Evolutionary conservation across 2,113 vertebrate genomes (phyloP).

Genomic region (Calonectris borealis): DNA sequence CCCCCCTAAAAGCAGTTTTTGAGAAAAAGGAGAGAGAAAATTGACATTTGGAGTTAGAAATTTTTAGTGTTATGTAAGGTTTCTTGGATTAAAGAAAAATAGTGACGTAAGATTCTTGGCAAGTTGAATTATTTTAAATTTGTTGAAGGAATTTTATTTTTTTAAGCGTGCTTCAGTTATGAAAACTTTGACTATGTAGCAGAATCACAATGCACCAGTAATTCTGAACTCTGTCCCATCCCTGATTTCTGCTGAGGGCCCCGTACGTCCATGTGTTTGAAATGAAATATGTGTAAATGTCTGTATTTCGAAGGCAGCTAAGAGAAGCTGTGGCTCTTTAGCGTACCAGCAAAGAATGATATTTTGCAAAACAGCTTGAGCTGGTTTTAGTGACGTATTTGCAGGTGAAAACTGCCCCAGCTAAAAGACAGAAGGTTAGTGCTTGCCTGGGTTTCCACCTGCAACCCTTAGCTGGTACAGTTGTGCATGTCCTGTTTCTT

Average conservation of each 20-base stretch:
- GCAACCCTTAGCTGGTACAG: background rate
- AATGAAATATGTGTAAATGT: background rate
- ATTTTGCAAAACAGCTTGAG: background rate
- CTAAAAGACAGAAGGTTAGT: background rate
- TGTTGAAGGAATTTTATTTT: slow-evolving; percentile 13
- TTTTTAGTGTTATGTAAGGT: slow-evolving; percentile 28
- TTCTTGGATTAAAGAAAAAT: slow-evolving; percentile 56
- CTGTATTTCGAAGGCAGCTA: background rate
- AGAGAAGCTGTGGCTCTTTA: background rate
- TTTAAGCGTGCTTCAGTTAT: slow-evolving; percentile 21
- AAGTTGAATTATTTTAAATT: slow-evolving; percentile 55
- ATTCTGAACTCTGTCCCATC: slow-evolving; percentile 14
- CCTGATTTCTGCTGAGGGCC: background rate
- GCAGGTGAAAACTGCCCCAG: background rate
- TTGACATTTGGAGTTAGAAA: slow-evolving; percentile 19
- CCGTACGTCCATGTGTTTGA: background rate
- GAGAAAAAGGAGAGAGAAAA: background rate
- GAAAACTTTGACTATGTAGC: slow-evolving; percentile 41
- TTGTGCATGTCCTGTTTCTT: background rate
- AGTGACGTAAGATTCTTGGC: slow-evolving; percentile 40
- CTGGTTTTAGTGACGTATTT: background rate
- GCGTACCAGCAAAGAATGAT: background rate
- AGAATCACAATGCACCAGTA: slow-evolving; percentile 35
- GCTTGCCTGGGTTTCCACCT: background rate
- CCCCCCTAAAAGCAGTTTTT: background rate